Conservation (phyloP, 1,140 invertebrate genomes). For the Drosophila seguyi region DNA sequence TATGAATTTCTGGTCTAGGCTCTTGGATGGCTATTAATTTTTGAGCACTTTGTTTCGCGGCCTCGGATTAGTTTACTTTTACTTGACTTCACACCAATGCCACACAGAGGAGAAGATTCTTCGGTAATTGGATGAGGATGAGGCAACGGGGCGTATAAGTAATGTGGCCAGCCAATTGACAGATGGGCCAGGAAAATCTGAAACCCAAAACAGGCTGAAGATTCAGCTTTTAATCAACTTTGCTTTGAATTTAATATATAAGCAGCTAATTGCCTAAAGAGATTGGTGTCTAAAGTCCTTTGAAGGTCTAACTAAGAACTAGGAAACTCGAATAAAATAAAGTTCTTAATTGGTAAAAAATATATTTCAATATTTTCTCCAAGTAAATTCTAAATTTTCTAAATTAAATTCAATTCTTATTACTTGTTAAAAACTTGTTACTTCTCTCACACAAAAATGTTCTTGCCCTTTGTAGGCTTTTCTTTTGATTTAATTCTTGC, state of each 20-base stretch:
- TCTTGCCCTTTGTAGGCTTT: not conserved
- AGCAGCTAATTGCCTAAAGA: not conserved
- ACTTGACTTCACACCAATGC: constrained; percentile 12
- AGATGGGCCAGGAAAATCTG: constrained; percentile 14
- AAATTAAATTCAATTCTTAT: not conserved
- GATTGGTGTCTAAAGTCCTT: not conserved
- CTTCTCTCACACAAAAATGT: not conserved
- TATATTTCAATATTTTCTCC: not conserved
- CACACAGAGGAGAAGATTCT: constrained; percentile 1
- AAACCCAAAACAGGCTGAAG: not conserved
- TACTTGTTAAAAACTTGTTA: not conserved
- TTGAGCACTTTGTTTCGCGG: constrained; percentile 69
- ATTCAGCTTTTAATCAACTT: not conserved
- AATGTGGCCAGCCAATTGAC: constrained; percentile 36
- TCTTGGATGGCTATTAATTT: constrained; percentile 70
- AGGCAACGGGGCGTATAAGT: constrained; percentile 27
- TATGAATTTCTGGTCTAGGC: constrained; percentile 56
- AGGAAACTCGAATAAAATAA: not conserved
- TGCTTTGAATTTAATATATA: not conserved
- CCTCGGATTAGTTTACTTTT: constrained; percentile 68
- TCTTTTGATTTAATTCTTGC: not conserved
- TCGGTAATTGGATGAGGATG: constrained; percentile 39
- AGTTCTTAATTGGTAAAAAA: not conserved
- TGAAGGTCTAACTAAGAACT: not conserved
- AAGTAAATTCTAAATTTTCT: not conserved